Base-by-base conservation (phyloP, 2,113 vertebrate genomes). In the Promerops cafer region DNA sequence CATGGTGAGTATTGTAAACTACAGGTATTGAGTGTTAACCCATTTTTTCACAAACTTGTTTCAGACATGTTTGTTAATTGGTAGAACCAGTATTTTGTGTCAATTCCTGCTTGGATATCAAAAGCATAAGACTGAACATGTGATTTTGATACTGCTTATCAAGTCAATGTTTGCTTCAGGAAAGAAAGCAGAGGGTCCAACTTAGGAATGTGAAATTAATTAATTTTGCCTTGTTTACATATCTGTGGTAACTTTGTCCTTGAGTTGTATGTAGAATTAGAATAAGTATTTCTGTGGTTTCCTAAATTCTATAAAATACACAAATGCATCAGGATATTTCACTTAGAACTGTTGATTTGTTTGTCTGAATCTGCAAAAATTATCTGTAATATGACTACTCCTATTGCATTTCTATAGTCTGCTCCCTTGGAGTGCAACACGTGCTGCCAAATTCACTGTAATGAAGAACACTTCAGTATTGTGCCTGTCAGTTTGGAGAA, bases 401-500 rank as follows among this genome's bases (percentile, higher is more conserved):
- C 60, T 94, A 15, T 40, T 71, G 57, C 71, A 68, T 71, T 93
- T 78, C 52, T 85, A 14, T 49, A 28, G 1, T 83, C 59, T 59
- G 6, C 74, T 95, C 68, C 60, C 78, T 87, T 53, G 85, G 86
- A 83, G 83, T 81, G 42, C 59, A 70, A 47, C 63, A 74, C 42
- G 9, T 42, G 59, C 96, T 96, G 92, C 90, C 82, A 87, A 85
- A 63, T 52, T 84, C 39, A 31, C 81, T 94, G 47, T 96, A 50
- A 63, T 4, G 68, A 78, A 59, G 56, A 94, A 82, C 35, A 80
- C 66, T 81, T 35, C 31, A 60, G 87, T 82, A 7, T 83, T 21
- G 81, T 96, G 95, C 96, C 93, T 94, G 76, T 77, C 68, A 19
- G 26, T 69, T 16, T 49, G 70, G 68, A 93, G 87, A 81, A 91